phyloP scores from a whole-genome alignment of 2,113 vertebrate genomes.

The Hippocampus mohnikei region DNA sequence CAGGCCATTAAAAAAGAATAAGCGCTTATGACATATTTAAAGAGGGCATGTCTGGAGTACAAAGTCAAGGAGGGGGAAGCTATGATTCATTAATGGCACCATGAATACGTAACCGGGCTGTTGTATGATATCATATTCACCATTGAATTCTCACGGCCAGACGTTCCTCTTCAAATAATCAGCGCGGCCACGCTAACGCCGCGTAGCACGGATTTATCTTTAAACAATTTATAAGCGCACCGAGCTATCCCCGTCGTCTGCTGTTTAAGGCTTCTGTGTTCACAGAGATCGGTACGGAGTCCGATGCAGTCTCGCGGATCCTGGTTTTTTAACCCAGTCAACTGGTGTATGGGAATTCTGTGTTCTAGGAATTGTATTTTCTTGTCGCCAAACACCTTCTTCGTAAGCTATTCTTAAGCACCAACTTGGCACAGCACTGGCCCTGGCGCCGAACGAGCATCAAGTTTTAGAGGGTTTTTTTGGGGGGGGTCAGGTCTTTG shows the following conservation, averaged over 20 bases:
- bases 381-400: too few species aligned
- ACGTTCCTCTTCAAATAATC: conserved; percentile 45
- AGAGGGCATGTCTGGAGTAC: conserved; percentile 64
- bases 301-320: background rate
- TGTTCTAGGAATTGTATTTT: too few species aligned
- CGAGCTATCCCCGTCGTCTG: conserved; percentile 4
- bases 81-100: conserved; percentile 72
- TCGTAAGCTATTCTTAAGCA: too few species aligned
- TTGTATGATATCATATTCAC: conserved; percentile 61
- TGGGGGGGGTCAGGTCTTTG: too few species aligned
- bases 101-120: conserved; percentile 65
- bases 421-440: too few species aligned
- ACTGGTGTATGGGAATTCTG: background rate
- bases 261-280: background rate
- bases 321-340: background rate
- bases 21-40: conserved; percentile 67
- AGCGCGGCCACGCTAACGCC: conserved; percentile 36
- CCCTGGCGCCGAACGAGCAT: too few species aligned
- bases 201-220: conserved; percentile 41
- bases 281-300: background rate
- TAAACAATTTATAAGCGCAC: conserved; percentile 52
- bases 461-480: too few species aligned
- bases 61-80: conserved; percentile 56
- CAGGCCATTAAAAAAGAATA: conserved; percentile 60
- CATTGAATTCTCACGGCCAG: conserved; percentile 52